These are phyloP conservation scores for Melanotaenia maccullochi DNA, from an alignment of 2,797 vertebrate genomes.

Conservation along the genomic window DNA sequence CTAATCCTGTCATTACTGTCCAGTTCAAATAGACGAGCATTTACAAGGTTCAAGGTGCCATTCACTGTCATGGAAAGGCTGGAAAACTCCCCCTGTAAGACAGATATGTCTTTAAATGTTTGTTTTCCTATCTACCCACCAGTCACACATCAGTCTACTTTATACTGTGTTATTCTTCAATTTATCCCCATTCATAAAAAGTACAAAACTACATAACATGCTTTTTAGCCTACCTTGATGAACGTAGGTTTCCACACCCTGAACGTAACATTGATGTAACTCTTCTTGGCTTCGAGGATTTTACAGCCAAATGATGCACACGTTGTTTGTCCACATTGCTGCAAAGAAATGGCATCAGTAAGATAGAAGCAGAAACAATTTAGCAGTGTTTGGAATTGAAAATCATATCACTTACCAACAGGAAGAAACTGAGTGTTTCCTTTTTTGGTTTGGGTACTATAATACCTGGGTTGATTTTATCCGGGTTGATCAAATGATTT, in stretches of 20 bases:
- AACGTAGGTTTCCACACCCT: constrained; percentile 94
- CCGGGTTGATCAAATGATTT: constrained; percentile 75
- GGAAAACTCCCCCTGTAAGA: constrained; percentile 86
- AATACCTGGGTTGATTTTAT: constrained; percentile 66
- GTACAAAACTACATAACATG: neutral
- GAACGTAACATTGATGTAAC: constrained; percentile 90
- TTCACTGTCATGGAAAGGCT: constrained; percentile 84
- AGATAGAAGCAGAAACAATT: neutral
- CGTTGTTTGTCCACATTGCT: constrained; percentile 85
- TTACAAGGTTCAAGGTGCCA: constrained; percentile 80
- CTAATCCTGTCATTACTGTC: constrained; percentile 77
- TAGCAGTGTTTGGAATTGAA: neutral
- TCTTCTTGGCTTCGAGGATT: constrained; percentile 77
- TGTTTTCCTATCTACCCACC: neutral
- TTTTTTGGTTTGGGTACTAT: constrained; percentile 69
- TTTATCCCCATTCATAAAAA: neutral
- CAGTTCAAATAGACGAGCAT: constrained; percentile 80
- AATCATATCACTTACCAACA: constrained; percentile 76
- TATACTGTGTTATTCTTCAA: neutral
- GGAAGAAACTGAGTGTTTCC: constrained; percentile 81
- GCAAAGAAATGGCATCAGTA: constrained; percentile 39
- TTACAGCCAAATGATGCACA: constrained; percentile 84
- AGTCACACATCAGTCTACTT: neutral
- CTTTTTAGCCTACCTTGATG: constrained; percentile 83
- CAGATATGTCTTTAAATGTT: constrained; percentile 2